These are phyloP conservation scores for Eospalax fontanierii DNA, from an alignment of 2,797 vertebrate genomes.

Conservation along the genomic window DNA sequence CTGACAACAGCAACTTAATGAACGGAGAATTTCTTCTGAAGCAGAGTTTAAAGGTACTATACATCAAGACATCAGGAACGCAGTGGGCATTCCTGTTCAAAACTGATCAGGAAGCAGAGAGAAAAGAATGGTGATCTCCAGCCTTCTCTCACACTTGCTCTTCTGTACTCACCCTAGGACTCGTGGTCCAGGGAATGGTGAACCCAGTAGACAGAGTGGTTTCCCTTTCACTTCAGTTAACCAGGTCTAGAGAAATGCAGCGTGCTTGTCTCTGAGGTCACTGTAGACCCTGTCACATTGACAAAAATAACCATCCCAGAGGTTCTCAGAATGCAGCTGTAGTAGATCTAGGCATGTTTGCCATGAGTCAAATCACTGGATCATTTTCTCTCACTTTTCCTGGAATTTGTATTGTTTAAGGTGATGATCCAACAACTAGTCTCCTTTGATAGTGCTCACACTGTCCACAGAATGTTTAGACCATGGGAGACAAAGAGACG, in stretches of 20 bases:
- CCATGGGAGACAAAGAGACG: background rate
- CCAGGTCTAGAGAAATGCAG: background rate
- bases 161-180: background rate
- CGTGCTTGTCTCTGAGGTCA: no score
- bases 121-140: background rate
- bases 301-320: background rate
- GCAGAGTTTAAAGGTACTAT: background rate
- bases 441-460: background rate
- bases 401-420: background rate
- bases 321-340: background rate
- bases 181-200: no score
- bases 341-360: background rate
- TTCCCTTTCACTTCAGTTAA: background rate
- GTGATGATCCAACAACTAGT: background rate
- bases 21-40: background rate
- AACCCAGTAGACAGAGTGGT: background rate
- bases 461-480: background rate
- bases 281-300: background rate
- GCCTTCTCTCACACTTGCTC: rapidly evolving
- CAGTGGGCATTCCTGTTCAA: no score
- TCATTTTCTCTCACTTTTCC: conserved; percentile 2
- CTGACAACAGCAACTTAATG: background rate
- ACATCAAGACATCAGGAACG: background rate
- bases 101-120: background rate
- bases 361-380: background rate